Conservation (phyloP, 64 coral and sea anemone genomes). For the Stichodactyla mertensii region DNA sequence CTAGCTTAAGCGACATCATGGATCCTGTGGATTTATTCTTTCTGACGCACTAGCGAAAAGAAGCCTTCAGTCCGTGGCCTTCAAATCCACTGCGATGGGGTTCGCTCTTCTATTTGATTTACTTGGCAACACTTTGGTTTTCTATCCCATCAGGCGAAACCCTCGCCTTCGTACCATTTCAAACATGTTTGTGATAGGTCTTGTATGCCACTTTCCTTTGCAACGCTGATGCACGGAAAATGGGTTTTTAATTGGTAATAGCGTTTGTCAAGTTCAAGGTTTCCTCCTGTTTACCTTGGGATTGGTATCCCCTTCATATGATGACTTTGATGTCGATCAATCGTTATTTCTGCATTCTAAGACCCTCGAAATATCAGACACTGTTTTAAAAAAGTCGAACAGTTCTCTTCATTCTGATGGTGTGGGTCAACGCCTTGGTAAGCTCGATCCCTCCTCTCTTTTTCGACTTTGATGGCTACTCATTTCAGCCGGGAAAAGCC, state of each 20-base stretch:
- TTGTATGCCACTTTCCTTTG: conserved; percentile 63
- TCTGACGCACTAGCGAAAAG: background rate
- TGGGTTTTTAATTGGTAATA: conserved; percentile 45
- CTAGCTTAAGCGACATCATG: background rate
- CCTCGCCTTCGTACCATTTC: conserved; percentile 25
- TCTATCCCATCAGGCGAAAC: conserved; percentile 29
- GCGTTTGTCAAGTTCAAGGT: conserved; percentile 39
- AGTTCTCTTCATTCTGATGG: conserved; percentile 6
- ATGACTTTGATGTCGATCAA: conserved; percentile 52
- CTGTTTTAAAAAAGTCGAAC: conserved; percentile 28
- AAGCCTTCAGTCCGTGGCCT: background rate
- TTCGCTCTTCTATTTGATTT: background rate
- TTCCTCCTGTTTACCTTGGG: conserved; percentile 42
- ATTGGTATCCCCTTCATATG: conserved; percentile 19
- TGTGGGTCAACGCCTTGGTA: conserved; percentile 21
- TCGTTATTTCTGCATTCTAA: conserved; percentile 62
- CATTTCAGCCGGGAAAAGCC: conserved; percentile 66
- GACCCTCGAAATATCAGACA: conserved; percentile 9
- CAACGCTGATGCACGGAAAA: conserved; percentile 34
- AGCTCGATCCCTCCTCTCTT: conserved; percentile 50
- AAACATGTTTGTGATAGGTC: conserved; percentile 45
- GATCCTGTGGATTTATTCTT: background rate
- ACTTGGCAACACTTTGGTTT: conserved; percentile 32
- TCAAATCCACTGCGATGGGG: conserved; percentile 9
- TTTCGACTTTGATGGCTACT: conserved; percentile 18